These are phyloP conservation scores for Oryzias celebensis DNA, from an alignment of 2,113 vertebrate genomes.

Conservation along the genomic window DNA sequence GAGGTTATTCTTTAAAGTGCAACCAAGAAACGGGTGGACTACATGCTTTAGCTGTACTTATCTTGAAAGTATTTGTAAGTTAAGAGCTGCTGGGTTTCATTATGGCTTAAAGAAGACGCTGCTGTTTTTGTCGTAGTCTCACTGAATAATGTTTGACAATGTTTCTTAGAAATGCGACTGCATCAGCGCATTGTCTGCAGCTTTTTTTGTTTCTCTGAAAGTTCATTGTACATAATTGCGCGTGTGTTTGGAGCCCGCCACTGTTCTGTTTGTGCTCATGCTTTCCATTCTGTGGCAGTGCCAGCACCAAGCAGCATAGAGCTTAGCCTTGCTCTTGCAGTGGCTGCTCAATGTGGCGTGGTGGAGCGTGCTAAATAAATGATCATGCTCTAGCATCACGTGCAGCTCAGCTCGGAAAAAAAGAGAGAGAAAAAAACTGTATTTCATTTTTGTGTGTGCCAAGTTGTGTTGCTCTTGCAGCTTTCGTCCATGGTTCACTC, in stretches of 20 bases:
- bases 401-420: constrained; percentile 38
- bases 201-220: constrained; percentile 13
- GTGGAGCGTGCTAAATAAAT: constrained; percentile 64
- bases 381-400: constrained; percentile 49
- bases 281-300: constrained; percentile 37
- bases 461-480: constrained; percentile 13
- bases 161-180: constrained; percentile 17
- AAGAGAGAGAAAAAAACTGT: neutral
- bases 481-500: constrained; percentile 12
- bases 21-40: neutral
- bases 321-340: constrained; percentile 57
- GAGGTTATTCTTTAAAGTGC: neutral
- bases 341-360: constrained; percentile 64
- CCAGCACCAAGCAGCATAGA: constrained; percentile 31
- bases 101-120: too few species aligned
- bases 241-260: constrained; percentile 32
- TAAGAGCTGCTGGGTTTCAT: too few species aligned
- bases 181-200: constrained; percentile 4
- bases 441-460: constrained; percentile 30
- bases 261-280: constrained; percentile 20
- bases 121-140: too few species aligned
- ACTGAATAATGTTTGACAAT: too few species aligned
- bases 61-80: too few species aligned
- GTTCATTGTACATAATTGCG: constrained; percentile 30
- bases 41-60: neutral